These are phyloP conservation scores for Hipparchia semele DNA, from an alignment of 2,888 invertebrate species.

Conservation along the genomic window DNA sequence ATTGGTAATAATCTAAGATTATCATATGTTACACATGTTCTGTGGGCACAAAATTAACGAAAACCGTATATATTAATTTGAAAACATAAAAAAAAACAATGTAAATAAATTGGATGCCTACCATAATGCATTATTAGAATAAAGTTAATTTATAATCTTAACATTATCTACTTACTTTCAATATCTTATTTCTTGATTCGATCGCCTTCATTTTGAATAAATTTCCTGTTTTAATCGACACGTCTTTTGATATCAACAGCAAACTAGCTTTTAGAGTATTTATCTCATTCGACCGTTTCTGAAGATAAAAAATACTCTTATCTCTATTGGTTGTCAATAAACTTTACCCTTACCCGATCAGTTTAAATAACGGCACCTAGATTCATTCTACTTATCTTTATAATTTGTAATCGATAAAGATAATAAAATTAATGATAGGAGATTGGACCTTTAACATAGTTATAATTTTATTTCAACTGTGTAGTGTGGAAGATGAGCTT, in stretches of 20 bases:
- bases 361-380: conserved; percentile 23
- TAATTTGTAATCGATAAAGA: conserved; percentile 3
- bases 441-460: background rate
- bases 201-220: conserved; percentile 38
- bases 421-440: conserved; percentile 1
- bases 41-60: too few species aligned
- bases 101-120: too few species aligned
- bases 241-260: conserved; percentile 41
- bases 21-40: too few species aligned
- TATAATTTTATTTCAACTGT: background rate
- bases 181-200: conserved; percentile 19
- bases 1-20: too few species aligned
- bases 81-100: too few species aligned
- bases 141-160: background rate
- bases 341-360: conserved; percentile 43
- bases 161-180: conserved; percentile 25
- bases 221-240: conserved; percentile 20
- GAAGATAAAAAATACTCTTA: conserved; percentile 53
- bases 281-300: conserved; percentile 43
- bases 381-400: conserved; percentile 27
- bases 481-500: background rate
- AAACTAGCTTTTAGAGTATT: conserved; percentile 47
- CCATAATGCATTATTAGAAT: too few species aligned
- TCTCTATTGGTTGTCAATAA: conserved; percentile 60
- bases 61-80: too few species aligned